Evolutionary conservation across 2,113 vertebrate species (phyloP), one percentile per base, ranked within the genome.

Genomic region (Hipposideros armiger): DNA sequence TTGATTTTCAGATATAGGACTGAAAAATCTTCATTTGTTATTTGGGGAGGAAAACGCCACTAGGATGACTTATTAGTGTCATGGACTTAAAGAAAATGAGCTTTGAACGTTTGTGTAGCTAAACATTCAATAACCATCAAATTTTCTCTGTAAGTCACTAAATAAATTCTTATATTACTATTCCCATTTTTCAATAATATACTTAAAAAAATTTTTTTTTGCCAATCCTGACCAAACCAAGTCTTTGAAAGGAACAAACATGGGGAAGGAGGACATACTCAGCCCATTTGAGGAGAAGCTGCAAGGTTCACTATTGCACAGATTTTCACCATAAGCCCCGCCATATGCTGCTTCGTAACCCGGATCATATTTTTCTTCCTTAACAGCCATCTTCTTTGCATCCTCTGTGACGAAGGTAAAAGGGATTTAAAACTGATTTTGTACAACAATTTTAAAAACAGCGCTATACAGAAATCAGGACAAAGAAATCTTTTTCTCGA

Each of bases 281-380:
- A 97, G 93, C 94, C 98, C 99, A 32, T 98, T 98, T n/a, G 98
- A 92, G 69, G 98, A 74, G 96, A 99, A 99, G 70, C 97, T 94
- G 94, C 99, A 99, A 64, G 98, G 99, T 6, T 99, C 99, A 1
- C 98, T 98, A 45, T 90, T 98, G n/a, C 98, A 98, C 0, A 94
- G 98, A 45, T 87, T 98, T 69, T 99, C 99, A 0, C 94, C 82
- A 17, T 99, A 99, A 6, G 98, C 98, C 28, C 99, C 99, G 3
- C 99, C 99, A 15, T 99, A 99, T 0, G 99, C 99, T 3, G 99
- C 99, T 96, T 99, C 99, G 2, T 99, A 99, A 58, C 99, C 99
- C 0, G 99, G 99, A 90, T 99, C 99, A 0, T 99, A 99, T 91
- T 99, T 99, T 97, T 99, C 99, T 98, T 99, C 99, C 98, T 99